phyloP scores from a whole-genome alignment of 2,113 vertebrate genomes.

The Myiagra hebetior region DNA sequence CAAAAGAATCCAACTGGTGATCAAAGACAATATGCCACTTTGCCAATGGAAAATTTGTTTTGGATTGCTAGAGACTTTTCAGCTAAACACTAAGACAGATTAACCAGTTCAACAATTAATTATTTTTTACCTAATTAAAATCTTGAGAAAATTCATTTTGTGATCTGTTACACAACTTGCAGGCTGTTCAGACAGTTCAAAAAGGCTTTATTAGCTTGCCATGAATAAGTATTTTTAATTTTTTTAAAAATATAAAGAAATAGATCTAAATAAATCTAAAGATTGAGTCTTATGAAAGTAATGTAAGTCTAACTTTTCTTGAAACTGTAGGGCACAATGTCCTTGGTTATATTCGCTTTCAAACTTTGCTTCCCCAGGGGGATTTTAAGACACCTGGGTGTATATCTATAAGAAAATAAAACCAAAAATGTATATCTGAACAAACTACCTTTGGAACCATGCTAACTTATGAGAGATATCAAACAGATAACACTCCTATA shows the following conservation, averaged over 20 bases:
- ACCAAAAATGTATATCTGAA: not conserved
- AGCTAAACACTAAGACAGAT: not conserved
- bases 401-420: accelerated
- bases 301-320: not conserved
- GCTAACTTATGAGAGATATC: not conserved
- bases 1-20: not conserved
- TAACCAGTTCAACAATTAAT: not conserved
- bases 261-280: not conserved
- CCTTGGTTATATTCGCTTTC: not conserved
- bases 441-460: not conserved
- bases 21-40: not conserved
- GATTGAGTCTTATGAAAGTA: not conserved
- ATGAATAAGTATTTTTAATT: not conserved
- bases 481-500: not conserved
- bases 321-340: not conserved
- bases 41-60: not conserved
- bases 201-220: accelerated
- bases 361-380: not conserved
- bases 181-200: not conserved
- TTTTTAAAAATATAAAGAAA: not conserved
- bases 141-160: not conserved
- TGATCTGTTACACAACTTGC: not conserved
- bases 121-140: not conserved
- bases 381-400: not conserved
- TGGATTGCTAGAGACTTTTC: not conserved